Percentiles rank a stretch among this genome's conserved stretches.
Conservation (phyloP, 2,113 vertebrate genomes). For the Pelecanus crispus region DNA sequence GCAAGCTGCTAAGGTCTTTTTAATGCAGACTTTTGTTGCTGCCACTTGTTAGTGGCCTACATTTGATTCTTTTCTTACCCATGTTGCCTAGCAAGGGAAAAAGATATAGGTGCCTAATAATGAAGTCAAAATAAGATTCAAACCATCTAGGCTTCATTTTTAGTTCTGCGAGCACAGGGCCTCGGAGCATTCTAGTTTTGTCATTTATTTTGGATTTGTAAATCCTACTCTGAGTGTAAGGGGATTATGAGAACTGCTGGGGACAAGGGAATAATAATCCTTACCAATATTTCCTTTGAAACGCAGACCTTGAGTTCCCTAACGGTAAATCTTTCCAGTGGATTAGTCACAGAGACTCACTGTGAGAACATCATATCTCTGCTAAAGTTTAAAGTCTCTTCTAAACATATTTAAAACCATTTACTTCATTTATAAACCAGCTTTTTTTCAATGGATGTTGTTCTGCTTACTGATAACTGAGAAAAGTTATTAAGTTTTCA, state of each 20-base stretch:
- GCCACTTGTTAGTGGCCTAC: background rate
- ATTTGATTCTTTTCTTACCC: background rate
- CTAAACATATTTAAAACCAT: slow-evolving; percentile 8
- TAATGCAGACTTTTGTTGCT: background rate
- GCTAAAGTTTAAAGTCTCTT: background rate
- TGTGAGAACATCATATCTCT: background rate
- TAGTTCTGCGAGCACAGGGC: background rate
- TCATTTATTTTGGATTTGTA: slow-evolving; percentile 36
- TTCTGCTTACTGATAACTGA: background rate
- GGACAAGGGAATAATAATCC: slow-evolving; percentile 61
- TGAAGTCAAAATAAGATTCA: background rate
- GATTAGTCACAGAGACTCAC: slow-evolving; percentile 45
- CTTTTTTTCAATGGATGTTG: background rate
- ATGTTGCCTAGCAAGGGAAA: background rate
- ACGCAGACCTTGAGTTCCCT: slow-evolving; percentile 10
- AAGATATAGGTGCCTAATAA: background rate
- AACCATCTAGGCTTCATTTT: slow-evolving; percentile 1
- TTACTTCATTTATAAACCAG: slow-evolving; percentile 9
- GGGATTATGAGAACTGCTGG: slow-evolving; percentile 32
- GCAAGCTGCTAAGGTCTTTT: background rate
- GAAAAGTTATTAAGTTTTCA: background rate
- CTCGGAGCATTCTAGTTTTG: background rate
- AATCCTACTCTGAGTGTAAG: slow-evolving; percentile 31
- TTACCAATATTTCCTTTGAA: slow-evolving; percentile 55
- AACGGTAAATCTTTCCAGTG: slow-evolving; percentile 46